Percentiles rank a stretch among this genome's conserved stretches.
Conservation (phyloP, 2,888 invertebrate species). For the Latrodectus hesperus region DNA sequence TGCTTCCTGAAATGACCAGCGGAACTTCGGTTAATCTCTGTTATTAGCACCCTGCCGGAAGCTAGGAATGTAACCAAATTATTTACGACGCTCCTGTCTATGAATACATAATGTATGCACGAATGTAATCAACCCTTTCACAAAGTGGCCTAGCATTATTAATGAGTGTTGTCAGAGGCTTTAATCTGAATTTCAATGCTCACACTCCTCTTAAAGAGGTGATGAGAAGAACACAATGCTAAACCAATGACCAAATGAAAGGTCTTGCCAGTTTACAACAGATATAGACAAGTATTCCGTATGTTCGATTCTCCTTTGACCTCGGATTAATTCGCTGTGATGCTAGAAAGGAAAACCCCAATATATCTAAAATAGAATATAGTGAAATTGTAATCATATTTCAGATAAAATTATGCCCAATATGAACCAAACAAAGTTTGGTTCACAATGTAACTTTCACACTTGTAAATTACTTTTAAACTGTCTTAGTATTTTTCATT, state of each 20-base stretch:
- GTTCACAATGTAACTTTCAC: no score
- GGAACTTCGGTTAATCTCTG: constrained; percentile 58
- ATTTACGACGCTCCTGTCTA: constrained; percentile 64
- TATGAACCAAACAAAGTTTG: no score
- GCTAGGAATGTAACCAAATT: constrained; percentile 65
- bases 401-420: no score
- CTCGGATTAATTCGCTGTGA: no score
- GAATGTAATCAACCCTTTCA: constrained; percentile 62
- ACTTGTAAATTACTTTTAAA: no score
- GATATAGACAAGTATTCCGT: no score
- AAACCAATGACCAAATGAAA: constrained; percentile 17
- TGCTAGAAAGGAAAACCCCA: no score
- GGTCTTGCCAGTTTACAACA: no score
- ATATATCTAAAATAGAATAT: no score
- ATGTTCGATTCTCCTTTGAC: no score
- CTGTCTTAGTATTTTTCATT: no score
- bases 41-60: constrained; percentile 64
- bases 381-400: no score
- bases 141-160: constrained; percentile 66
- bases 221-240: constrained; percentile 46
- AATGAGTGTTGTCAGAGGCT: constrained; percentile 52
- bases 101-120: constrained; percentile 64
- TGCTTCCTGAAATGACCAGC: constrained; percentile 55
- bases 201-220: constrained; percentile 45
- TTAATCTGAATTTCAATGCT: constrained; percentile 68